Base-by-base conservation (phyloP, 1,140 invertebrate genomes). In the Platorchestia sp. region DNA sequence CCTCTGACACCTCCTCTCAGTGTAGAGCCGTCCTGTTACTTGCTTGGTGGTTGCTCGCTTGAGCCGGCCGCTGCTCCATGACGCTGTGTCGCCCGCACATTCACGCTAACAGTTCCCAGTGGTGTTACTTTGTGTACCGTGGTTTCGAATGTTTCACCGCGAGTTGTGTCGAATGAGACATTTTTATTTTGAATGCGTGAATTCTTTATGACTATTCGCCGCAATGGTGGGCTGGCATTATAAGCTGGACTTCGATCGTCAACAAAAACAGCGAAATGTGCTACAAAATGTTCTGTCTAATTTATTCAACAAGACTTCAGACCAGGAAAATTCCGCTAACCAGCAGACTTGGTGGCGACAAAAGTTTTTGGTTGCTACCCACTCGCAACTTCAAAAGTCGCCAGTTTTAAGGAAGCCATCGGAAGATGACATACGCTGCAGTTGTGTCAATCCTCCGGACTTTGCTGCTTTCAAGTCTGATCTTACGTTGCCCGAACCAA, bases 181-280 rank as follows among this genome's bases (percentile, higher is more conserved):
- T 75, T 75, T 75, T 75, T 36, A 36, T 36, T 22, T 10, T 19
- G 47, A n/a, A n/a, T n/a, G 10, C 14, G 59, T 75, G 59, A 75
- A 75, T 27, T 22, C 36, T 75, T 75, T 3, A 3, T 75, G 59
- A 75, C 1, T 36, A 75, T 27, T 75, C 36, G 27, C 27, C n/a
- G 42, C 5, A 47, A 93, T 93, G 91, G 91, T 93, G 43, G 91
- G 91, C 43, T 93, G 91, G 91, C 91, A 47, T 40, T 93, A 93
- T 44, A 93, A 93, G 45, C 45, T 93, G 43, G 91, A 93, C 40
- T 45, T 93, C 10, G 91, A 93, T n/a, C 91, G 45, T 44, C 5
- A 45, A 40, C 43, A 93, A 40, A 93, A 93, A 44, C 91, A 93
- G 43, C 91, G 91, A 44, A 40, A 44, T 93, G 40, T 93, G 7